Conservation (phyloP, 2,797 vertebrate species). For the Numenius phaeopus region DNA sequence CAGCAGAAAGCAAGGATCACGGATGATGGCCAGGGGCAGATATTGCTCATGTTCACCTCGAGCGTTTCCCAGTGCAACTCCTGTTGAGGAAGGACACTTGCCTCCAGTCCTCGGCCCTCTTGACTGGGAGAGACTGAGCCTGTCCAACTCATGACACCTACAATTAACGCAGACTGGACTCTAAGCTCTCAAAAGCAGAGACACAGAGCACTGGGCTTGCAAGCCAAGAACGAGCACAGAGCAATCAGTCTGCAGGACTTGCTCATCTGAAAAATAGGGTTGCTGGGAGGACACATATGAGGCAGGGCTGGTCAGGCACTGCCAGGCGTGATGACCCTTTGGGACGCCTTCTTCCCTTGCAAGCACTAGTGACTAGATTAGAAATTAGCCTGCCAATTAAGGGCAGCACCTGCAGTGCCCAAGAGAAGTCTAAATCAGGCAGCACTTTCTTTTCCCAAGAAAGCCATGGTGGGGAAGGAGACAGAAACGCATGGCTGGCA, state of each 20-base stretch:
- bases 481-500: background rate
- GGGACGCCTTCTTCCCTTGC: background rate
- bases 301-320: background rate
- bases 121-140: background rate
- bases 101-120: background rate
- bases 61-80: background rate
- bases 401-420: slow-evolving; percentile 28
- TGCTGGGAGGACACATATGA: background rate
- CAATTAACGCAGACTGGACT: accelerated
- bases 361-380: slow-evolving; percentile 38
- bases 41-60: accelerated
- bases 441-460: background rate
- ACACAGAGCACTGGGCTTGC: background rate
- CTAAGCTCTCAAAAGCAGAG: background rate
- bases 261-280: background rate
- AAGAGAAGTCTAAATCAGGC: slow-evolving; percentile 39
- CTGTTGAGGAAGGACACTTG: background rate
- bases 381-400: slow-evolving; percentile 55
- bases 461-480: background rate
- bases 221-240: background rate
- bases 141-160: background rate
- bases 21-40: accelerated
- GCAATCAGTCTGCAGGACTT: background rate
- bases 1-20: background rate
- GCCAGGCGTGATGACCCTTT: background rate